These are phyloP conservation scores for Callyntrura sp. DNA, from an alignment of 2,888 invertebrate genomes.

Conservation along the genomic window DNA sequence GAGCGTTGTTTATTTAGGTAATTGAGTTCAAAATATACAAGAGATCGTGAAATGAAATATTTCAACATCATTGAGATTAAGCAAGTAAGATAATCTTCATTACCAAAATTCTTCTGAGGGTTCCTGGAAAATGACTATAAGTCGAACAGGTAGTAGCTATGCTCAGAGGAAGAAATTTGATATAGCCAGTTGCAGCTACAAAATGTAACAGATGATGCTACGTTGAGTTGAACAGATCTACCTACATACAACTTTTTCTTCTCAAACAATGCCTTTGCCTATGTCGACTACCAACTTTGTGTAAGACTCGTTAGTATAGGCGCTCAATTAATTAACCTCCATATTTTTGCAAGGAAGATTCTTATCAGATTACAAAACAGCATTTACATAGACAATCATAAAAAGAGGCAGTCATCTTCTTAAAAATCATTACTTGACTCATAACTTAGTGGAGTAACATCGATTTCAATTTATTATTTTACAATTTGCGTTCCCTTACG, in stretches of 20 bases:
- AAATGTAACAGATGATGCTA: conserved; percentile 19
- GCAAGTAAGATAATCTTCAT: conserved; percentile 5
- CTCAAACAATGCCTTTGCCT: conserved; percentile 13
- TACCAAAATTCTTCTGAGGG: background rate
- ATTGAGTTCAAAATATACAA: conserved; percentile 56
- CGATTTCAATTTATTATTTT: conserved; percentile 30
- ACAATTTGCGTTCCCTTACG: background rate
- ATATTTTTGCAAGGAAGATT: conserved; percentile 23
- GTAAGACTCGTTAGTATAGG: conserved; percentile 1
- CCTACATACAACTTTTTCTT: background rate
- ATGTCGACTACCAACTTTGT: conserved; percentile 26
- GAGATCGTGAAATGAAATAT: conserved; percentile 37
- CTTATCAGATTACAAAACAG: conserved; percentile 45
- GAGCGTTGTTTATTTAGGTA: conserved; percentile 63
- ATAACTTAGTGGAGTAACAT: background rate
- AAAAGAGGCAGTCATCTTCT: background rate
- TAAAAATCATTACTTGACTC: background rate
- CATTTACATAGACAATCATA: conserved; percentile 24
- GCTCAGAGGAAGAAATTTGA: conserved; percentile 5
- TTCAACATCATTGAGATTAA: background rate
- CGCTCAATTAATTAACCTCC: conserved; percentile 53
- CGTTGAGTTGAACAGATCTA: background rate
- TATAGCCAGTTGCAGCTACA: background rate
- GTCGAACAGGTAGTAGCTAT: background rate
- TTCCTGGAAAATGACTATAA: conserved; percentile 13